phyloP scores from a whole-genome alignment of 2,797 vertebrate species.

The Sebastes oblongus region DNA sequence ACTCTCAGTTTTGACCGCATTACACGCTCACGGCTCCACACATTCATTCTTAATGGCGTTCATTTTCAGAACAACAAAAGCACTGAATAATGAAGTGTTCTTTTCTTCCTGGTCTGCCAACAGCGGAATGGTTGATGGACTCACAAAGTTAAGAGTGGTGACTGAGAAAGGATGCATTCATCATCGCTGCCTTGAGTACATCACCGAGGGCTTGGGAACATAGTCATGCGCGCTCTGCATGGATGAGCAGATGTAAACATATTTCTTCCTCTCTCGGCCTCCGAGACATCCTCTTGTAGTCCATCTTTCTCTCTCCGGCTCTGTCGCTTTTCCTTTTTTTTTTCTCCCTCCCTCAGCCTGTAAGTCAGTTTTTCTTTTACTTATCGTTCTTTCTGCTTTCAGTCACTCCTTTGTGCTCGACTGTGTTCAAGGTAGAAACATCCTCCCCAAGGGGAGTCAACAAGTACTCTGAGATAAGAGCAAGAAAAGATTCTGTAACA shows the following conservation, averaged over 20 bases:
- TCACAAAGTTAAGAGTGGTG: conserved; percentile 40
- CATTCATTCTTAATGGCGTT: conserved; percentile 57
- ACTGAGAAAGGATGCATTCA: conserved; percentile 53
- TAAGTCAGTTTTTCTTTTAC: neutral
- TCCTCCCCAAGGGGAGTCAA: conserved; percentile 7
- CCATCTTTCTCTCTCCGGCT: conserved; percentile 12
- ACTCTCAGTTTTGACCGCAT: conserved; percentile 33
- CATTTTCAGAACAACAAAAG: conserved; percentile 60
- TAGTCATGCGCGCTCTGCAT: conserved; percentile 40
- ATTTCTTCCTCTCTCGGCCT: conserved; percentile 21
- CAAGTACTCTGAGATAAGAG: conserved; percentile 14
- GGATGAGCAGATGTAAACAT: conserved; percentile 60
- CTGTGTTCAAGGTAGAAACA: conserved; percentile 16
- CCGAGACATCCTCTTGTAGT: conserved; percentile 21
- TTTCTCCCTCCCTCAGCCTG: neutral
- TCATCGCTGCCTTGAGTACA: conserved; percentile 46
- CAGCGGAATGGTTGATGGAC: conserved; percentile 39
- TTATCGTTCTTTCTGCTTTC: neutral
- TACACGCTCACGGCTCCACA: conserved; percentile 27
- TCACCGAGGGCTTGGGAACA: conserved; percentile 40
- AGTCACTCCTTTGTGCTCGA: neutral
- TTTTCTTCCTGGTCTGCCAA: conserved; percentile 32
- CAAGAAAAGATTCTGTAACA: neutral
- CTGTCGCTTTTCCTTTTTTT: neutral
- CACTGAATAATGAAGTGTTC: conserved; percentile 57